phyloP scores from a whole-genome alignment of 2,797 vertebrate genomes.

The Acanthurus tractus region DNA sequence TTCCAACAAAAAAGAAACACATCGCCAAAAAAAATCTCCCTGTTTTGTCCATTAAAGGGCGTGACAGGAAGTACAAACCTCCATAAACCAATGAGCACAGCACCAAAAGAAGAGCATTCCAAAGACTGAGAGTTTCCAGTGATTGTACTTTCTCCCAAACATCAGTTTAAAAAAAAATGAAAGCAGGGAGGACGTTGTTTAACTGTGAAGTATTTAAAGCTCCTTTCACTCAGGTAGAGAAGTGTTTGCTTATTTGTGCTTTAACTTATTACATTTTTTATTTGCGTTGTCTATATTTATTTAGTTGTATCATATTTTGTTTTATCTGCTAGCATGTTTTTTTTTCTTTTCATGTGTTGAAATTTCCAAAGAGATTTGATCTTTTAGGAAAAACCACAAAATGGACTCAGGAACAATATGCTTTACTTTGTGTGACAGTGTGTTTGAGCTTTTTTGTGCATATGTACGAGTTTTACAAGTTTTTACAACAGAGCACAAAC shows the following conservation, averaged over 20 bases:
- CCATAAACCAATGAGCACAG: slow-evolving; percentile 62
- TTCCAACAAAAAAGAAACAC: slow-evolving; percentile 38
- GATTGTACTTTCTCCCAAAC: slow-evolving; percentile 65
- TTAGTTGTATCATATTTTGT: slow-evolving; percentile 56
- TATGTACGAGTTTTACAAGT: slow-evolving; percentile 17
- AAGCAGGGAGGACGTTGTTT: slow-evolving; percentile 36
- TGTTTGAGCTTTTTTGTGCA: slow-evolving; percentile 37
- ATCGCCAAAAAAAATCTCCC: slow-evolving; percentile 67
- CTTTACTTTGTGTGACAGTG: slow-evolving; percentile 42
- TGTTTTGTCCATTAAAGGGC: slow-evolving; percentile 23
- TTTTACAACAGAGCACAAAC: slow-evolving; percentile 30
- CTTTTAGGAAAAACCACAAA: slow-evolving; percentile 21
- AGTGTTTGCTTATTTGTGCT: slow-evolving; percentile 66
- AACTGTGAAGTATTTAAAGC: slow-evolving; percentile 77
- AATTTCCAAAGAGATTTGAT: slow-evolving; percentile 36
- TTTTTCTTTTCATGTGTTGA: slow-evolving; percentile 21
- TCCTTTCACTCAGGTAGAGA: slow-evolving; percentile 79
- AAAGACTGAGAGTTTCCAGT: slow-evolving; percentile 77
- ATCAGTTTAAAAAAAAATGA: slow-evolving; percentile 20
- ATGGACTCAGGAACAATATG: slow-evolving; percentile 49
- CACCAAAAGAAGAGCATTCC: slow-evolving; percentile 83
- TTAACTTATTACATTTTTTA: slow-evolving; percentile 75
- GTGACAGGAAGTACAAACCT: slow-evolving; percentile 28
- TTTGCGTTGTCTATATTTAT: slow-evolving; percentile 74
- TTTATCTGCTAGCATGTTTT: slow-evolving; percentile 43